phyloP scores from a whole-genome alignment of 2,113 vertebrate genomes.

The Xerus inauris region DNA sequence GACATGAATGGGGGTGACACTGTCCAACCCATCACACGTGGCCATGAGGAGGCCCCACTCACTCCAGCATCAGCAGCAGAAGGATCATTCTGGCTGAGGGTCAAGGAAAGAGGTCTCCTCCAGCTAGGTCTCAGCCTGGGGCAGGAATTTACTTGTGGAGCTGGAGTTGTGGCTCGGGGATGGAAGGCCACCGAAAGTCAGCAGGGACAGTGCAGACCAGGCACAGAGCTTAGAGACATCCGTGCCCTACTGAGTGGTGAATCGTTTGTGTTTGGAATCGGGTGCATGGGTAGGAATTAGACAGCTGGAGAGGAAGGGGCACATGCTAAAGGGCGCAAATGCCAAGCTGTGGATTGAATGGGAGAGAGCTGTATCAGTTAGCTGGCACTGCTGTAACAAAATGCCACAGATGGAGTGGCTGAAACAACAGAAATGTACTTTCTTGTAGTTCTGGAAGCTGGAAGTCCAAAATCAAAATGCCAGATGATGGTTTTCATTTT shows the following conservation, averaged over 20 bases:
- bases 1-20: neutral
- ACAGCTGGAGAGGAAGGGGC: neutral
- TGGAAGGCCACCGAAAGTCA: neutral
- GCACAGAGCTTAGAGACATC: fast-evolving
- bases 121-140: neutral
- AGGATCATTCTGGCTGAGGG: neutral
- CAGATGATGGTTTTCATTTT: too few relatives aligned
- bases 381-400: neutral
- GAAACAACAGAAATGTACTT: neutral
- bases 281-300: neutral
- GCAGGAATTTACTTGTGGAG: neutral
- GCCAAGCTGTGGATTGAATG: neutral
- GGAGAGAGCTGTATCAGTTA: neutral
- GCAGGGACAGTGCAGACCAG: neutral
- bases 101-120: neutral
- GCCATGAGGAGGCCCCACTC: neutral
- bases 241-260: neutral
- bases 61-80: neutral
- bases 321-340: too few relatives aligned
- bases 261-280: neutral
- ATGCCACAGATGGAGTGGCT: neutral
- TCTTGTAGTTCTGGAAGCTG: neutral
- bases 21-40: neutral
- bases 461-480: neutral
- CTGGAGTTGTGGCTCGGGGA: neutral